Base-by-base conservation (phyloP, 1,140 invertebrate genomes). In the Odontomachus brunneus region DNA sequence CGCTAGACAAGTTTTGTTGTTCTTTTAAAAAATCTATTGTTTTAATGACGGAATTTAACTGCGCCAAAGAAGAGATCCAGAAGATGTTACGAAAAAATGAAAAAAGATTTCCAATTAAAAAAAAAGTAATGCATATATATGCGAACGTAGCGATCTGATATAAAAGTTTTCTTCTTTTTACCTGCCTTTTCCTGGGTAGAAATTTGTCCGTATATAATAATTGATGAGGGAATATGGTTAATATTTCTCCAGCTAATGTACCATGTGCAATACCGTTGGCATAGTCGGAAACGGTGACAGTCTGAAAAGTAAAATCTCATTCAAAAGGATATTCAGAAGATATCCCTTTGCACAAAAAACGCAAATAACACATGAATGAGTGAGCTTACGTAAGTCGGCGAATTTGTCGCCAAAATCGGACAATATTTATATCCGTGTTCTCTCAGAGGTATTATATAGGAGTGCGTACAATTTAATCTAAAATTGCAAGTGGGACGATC, bases 181-280 rank as follows among this genome's bases (percentile, higher is more conserved):
- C 93, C 72, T 87, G 88, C 82, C 90, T 92, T 83, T 91, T 92
- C 29, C 90, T 90, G n/a, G 80, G 83, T 65, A 87, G 55, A 12
- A 53, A 67, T 89, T 90, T 94, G 5, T 93, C 93, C 60, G 91
- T 87, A 60, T 91, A 90, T 14, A 94, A 81, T 33, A 95, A 66
- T 44, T 95, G 93, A 44, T 93, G 91, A 24, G 92, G 92, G 87
- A 94, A 94, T 11, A 94, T 90, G 0, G 92, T 88, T 51, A 91
- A 75, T 69, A 95, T 82, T 85, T 95, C 94, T 33, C 95, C 95
- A 73, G 93, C 91, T 44, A 93, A 83, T 66, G 92, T 94, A 3
- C 93, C 93, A 72, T 94, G 93, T 44, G 93, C 92, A 29, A 95
- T 85, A 22, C 91, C 89, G 84, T 95, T 95, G 2, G 91, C 89